Evolutionary conservation across 2,113 vertebrate genomes (phyloP).

Genomic region (Apodemus sylvaticus): DNA sequence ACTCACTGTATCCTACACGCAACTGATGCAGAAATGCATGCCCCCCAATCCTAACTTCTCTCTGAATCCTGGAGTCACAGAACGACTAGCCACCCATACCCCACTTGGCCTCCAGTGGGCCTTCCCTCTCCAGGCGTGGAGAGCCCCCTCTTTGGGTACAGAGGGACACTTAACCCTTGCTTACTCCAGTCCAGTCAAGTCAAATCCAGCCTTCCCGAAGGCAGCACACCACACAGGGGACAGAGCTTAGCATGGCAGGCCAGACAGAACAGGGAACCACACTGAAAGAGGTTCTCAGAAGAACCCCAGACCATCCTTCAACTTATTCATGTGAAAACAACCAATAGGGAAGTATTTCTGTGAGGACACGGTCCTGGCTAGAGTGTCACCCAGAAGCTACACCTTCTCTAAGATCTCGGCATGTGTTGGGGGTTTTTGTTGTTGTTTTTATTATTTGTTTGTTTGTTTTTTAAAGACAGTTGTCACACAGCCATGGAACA

Average conservation of each 20-base stretch:
- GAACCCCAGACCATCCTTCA: not conserved
- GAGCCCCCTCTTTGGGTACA: not conserved
- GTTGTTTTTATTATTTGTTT: too few species aligned
- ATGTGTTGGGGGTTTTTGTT: too few species aligned
- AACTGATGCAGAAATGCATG: fast-evolving
- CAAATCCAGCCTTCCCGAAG: not conserved
- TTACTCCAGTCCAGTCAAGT: not conserved
- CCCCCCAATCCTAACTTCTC: not conserved
- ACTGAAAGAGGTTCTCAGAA: not conserved
- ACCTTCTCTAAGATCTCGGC: not conserved
- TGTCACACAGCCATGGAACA: not conserved
- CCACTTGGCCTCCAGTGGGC: not conserved
- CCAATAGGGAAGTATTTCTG: not conserved
- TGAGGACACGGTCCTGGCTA: not conserved
- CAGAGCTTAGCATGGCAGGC: not conserved
- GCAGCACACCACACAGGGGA: not conserved
- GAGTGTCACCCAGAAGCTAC: not conserved
- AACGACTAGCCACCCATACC: not conserved
- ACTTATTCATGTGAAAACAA: not conserved
- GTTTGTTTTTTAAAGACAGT: not conserved
- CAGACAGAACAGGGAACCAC: too few species aligned
- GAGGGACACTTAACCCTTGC: not conserved
- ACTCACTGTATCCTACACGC: fast-evolving
- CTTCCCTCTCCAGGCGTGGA: not conserved
- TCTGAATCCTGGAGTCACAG: not conserved